Percentiles rank a stretch among this genome's conserved stretches.
These are phyloP conservation scores for Campopleginae sp. DNA, from an alignment of 2,888 invertebrate species.

Conservation along the genomic window DNA sequence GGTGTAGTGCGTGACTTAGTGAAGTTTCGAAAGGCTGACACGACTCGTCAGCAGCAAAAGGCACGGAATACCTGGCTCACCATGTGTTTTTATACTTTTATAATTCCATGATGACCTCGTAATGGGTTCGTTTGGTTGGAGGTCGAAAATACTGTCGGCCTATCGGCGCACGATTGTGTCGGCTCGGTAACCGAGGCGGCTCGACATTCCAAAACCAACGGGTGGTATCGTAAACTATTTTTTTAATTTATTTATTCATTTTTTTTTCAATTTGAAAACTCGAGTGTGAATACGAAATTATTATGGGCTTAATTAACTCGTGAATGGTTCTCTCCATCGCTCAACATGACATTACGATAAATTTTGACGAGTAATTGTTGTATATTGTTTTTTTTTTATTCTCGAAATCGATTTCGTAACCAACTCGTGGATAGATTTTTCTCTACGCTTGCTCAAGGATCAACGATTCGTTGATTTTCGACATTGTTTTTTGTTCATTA, in stretches of 20 bases:
- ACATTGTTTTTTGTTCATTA: too few relatives aligned
- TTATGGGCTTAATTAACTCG: conserved; percentile 49
- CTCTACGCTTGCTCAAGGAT: background rate
- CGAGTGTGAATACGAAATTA: background rate
- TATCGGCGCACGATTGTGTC: conserved; percentile 12
- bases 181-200: conserved; percentile 3
- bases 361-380: conserved; percentile 15
- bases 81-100: conserved; percentile 15
- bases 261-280: background rate
- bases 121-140: conserved; percentile 56
- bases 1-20: conserved; percentile 55
- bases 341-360: conserved; percentile 24
- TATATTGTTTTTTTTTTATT: background rate
- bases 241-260: background rate
- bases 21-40: conserved; percentile 31
- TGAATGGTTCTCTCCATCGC: conserved; percentile 6
- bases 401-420: background rate
- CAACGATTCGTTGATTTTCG: background rate
- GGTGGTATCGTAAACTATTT: conserved; percentile 36
- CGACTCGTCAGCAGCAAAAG: conserved; percentile 35
- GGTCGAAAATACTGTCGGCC: conserved; percentile 28
- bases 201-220: conserved; percentile 46
- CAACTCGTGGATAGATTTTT: background rate
- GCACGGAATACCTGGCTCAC: conserved; percentile 50
- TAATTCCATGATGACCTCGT: conserved; percentile 53